A percentile compares a stretch with the other conserved stretches of the same genome.
These are phyloP conservation scores for Mormyrus proboscirostris DNA, from an alignment of 2,797 vertebrate genomes.

Conservation along the genomic window DNA sequence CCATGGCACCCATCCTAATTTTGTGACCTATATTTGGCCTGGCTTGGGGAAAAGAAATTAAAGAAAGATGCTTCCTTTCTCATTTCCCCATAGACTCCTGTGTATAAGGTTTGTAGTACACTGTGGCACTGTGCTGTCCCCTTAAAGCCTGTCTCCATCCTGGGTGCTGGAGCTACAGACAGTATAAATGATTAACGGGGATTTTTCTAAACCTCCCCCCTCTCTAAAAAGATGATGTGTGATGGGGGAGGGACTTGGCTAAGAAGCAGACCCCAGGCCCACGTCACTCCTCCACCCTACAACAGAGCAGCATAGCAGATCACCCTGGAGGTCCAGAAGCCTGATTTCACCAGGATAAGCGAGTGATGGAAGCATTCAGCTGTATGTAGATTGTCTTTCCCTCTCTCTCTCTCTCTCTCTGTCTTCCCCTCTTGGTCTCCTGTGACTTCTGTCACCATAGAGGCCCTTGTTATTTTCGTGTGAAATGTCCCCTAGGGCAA, in stretches of 20 bases:
- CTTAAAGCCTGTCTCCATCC: constrained; percentile 56
- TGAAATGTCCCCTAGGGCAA: constrained; percentile 50
- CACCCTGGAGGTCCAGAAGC: constrained; percentile 26
- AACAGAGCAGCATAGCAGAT: constrained; percentile 29
- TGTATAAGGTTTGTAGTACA: constrained; percentile 20
- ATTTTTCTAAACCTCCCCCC: constrained; percentile 24
- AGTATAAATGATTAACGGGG: constrained; percentile 62
- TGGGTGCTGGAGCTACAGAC: constrained; percentile 49
- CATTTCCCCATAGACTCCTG: background rate
- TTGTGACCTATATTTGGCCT: constrained; percentile 52
- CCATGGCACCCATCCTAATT: constrained; percentile 46
- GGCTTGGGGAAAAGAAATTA: constrained; percentile 36
- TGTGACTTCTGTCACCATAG: constrained; percentile 28
- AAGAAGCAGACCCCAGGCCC: constrained; percentile 24
- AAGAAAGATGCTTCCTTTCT: constrained; percentile 33
- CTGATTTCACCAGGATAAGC: background rate
- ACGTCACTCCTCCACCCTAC: constrained; percentile 9
- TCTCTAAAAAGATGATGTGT: background rate
- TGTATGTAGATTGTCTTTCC: constrained; percentile 9
- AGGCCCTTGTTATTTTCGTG: constrained; percentile 53
- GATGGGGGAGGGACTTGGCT: constrained; percentile 17
- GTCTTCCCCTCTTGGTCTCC: background rate
- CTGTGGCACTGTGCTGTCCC: constrained; percentile 41
- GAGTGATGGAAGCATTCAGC: background rate
- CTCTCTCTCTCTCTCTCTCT: background rate